Percentiles rank a stretch among this genome's conserved stretches.
These are phyloP conservation scores for Eupithecia abbreviata DNA, from an alignment of 2,888 invertebrate genomes.

Conservation along the genomic window DNA sequence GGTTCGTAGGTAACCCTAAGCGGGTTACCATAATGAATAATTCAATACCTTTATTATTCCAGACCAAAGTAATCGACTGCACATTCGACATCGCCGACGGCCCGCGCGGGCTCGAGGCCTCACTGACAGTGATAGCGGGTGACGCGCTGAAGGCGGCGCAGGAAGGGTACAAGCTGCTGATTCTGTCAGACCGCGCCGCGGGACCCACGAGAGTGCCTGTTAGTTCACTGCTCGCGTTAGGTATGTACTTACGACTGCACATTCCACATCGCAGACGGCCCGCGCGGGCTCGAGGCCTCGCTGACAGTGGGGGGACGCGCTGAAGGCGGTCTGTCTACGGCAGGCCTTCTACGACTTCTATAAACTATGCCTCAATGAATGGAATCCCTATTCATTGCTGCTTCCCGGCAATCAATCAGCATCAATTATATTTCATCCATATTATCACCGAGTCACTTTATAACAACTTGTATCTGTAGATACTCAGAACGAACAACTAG, in stretches of 20 bases:
- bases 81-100: slow-evolving; percentile 92
- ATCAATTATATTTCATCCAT: too few species aligned
- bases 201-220: slow-evolving; percentile 74
- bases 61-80: slow-evolving; percentile 93
- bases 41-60: slow-evolving; percentile 24
- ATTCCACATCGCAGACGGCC: too few species aligned
- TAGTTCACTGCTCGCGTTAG: slow-evolving; percentile 64
- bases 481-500: too few species aligned
- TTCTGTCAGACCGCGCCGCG: slow-evolving; percentile 91
- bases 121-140: slow-evolving; percentile 90
- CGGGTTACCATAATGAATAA: not conserved
- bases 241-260: slow-evolving; percentile 21
- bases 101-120: slow-evolving; percentile 88
- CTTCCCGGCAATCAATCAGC: too few species aligned
- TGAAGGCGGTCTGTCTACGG: not conserved
- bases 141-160: slow-evolving; percentile 92
- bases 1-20: too few species aligned
- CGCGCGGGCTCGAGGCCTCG: too few species aligned
- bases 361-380: too few species aligned
- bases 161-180: slow-evolving; percentile 91
- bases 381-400: too few species aligned
- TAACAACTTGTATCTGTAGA: not conserved
- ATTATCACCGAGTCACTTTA: too few species aligned
- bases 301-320: too few species aligned
- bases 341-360: not conserved